phyloP scores from a whole-genome alignment of 92 coral and sea anemone genomes.

The Phenganax stokvisi region DNA sequence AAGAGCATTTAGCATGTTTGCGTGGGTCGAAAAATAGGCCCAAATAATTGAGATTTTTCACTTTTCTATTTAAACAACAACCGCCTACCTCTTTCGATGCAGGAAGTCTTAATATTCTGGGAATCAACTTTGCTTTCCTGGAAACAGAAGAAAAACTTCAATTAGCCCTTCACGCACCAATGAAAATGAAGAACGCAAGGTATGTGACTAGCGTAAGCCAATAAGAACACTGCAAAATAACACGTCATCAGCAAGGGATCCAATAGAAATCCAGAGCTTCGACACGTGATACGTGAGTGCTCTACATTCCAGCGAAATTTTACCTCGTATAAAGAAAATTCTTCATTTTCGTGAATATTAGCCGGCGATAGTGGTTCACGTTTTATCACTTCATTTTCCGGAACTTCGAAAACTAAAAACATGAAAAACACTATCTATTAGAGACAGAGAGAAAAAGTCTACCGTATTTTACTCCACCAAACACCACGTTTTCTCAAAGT shows the following conservation, averaged over 20 bases:
- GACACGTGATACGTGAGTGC: not conserved
- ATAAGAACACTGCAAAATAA: not conserved
- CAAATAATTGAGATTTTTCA: not conserved
- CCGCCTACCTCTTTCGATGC: not conserved
- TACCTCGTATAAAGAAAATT: slow-evolving; percentile 25
- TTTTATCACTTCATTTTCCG: not conserved
- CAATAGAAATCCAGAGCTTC: not conserved
- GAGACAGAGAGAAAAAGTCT: too few species aligned
- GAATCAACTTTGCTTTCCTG: slow-evolving; percentile 21
- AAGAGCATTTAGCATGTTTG: too few species aligned
- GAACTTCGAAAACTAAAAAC: slow-evolving; percentile 5
- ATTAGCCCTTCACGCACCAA: not conserved
- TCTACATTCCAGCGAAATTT: not conserved
- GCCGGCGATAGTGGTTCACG: slow-evolving; percentile 17
- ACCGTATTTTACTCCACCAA: too few species aligned
- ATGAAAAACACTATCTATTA: not conserved
- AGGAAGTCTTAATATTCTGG: not conserved
- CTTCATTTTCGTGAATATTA: not conserved
- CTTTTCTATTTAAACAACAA: not conserved
- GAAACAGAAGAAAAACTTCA: not conserved
- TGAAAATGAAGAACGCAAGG: not conserved
- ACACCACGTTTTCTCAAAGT: too few species aligned
- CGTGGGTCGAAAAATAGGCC: too few species aligned
- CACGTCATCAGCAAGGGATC: not conserved
- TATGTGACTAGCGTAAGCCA: not conserved